phyloP scores from a whole-genome alignment of 2,797 vertebrate genomes.

The Selene dorsalis region DNA sequence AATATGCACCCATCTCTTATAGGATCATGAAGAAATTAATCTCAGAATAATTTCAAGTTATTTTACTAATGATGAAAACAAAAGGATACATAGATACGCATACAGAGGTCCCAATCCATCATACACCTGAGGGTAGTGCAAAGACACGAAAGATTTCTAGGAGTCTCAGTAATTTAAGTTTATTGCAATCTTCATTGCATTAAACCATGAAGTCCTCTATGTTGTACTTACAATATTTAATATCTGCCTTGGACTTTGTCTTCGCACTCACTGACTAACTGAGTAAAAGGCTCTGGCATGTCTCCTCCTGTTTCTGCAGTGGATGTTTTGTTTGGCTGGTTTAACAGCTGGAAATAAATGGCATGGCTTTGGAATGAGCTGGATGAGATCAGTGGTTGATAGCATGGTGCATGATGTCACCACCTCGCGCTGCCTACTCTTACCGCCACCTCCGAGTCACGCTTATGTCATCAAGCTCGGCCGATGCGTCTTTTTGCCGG shows the following conservation, averaged over 20 bases:
- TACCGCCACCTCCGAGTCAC: conserved; percentile 50
- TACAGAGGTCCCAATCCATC: background rate
- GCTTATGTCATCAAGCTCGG: conserved; percentile 37
- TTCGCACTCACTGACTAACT: background rate
- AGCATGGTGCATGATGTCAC: conserved; percentile 76
- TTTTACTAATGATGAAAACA: background rate
- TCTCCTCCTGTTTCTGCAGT: conserved; percentile 14
- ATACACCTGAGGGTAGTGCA: background rate
- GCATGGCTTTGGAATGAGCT: conserved; percentile 64
- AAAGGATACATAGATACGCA: background rate
- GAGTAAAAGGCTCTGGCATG: conserved; percentile 29
- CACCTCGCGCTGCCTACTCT: conserved; percentile 20
- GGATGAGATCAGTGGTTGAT: conserved; percentile 34
- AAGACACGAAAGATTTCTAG: background rate
- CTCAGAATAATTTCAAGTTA: too few relatives aligned
- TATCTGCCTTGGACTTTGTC: background rate
- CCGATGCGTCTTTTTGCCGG: conserved; percentile 47
- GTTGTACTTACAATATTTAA: background rate
- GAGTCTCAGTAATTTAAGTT: background rate
- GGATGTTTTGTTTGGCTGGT: conserved; percentile 29
- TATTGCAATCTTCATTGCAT: background rate
- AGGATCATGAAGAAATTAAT: too few relatives aligned
- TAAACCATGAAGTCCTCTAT: background rate
- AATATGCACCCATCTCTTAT: too few relatives aligned
- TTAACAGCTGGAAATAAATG: conserved; percentile 7